Conservation (phyloP, 2,888 invertebrate genomes). For the Hedychridium roseum region DNA sequence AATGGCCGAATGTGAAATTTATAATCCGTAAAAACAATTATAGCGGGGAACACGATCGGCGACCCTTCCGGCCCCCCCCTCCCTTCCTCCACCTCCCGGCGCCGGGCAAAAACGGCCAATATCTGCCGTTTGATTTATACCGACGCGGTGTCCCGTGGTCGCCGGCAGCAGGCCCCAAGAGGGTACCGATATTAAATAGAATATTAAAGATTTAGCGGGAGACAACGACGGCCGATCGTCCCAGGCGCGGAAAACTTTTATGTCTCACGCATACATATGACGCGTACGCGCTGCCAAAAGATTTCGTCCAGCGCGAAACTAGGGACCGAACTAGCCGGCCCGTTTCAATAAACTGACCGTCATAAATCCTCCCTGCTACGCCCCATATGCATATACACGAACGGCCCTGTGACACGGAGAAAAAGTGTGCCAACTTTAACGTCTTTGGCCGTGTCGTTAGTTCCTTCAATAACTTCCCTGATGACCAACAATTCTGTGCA, state of each 20-base stretch:
- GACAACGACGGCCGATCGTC: conserved; percentile 40
- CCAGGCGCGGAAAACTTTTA: conserved; percentile 19
- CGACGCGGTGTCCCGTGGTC: conserved; percentile 33
- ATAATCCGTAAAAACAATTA: conserved; percentile 63
- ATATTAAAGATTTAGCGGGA: conserved; percentile 57
- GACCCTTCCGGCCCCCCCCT: conserved; percentile 15
- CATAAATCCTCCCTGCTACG: conserved; percentile 42
- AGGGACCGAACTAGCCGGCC: conserved; percentile 13
- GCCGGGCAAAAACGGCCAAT: conserved; percentile 57
- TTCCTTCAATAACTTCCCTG: no score
- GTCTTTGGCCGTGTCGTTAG: no score
- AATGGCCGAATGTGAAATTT: conserved; percentile 49
- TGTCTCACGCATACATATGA: conserved; percentile 4
- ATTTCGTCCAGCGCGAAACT: not conserved
- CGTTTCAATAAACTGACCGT: conserved; percentile 56
- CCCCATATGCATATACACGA: no score
- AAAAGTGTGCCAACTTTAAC: no score
- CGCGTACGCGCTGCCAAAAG: conserved; percentile 2
- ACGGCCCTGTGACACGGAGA: no score
- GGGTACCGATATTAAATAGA: conserved; percentile 57
- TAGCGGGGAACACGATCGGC: conserved; percentile 34
- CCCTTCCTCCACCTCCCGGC: conserved; percentile 1
- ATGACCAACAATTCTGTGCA: no score
- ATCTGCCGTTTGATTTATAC: conserved; percentile 59
- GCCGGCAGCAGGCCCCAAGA: conserved; percentile 24